Base-by-base conservation (phyloP, 2,797 vertebrate genomes). In the Pagetopsis macropterus region DNA sequence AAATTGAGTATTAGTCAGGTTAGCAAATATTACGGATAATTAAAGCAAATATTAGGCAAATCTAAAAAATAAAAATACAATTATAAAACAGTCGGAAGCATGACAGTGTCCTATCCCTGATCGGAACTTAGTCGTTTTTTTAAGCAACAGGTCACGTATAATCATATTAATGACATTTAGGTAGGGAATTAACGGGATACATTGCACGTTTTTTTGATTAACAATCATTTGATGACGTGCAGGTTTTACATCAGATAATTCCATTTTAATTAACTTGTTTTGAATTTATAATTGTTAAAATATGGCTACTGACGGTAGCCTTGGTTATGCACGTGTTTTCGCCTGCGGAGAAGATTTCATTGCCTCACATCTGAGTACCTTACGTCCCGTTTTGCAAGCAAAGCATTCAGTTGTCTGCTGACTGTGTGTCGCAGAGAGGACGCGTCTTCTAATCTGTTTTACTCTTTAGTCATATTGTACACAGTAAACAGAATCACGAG, bases 401-500 rank as follows among this genome's bases (percentile, higher is more conserved):
- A 55, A 71, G 50, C 49, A 43, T 15, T 0, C 17, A 37, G 33
- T 6, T 5, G n/a, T 17, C 6, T 41, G 54, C 62, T 33, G 46
- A 43, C 45, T 3, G 70, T 15, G 68, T 49, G 74, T 75, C 65
- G 70, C 79, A 13, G 75, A 19, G 13, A 65, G 59, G 69, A 74
- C 48, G 31, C 40, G 62, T 68, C 33, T 73, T 67, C 55, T 51
- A 14, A 71, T 76, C 78, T 41, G 41, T 58, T 83, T 65, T 43
- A 55, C 52, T 65, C 52, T 58, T 48, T 61, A 55, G 46, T 52
- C 65, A 68, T 37, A 49, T 15, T 48, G 70, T 9, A 27, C 76
- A 75, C 76, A 75, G 23, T 56, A 62, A 81, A 73, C 59, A 72
- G 51, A 64, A 77, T 72, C 80, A 83, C 83, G 77, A 83, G 70